Evolutionary conservation across 2,113 vertebrate species (phyloP).

Genomic region (Lanius ludovicianus): DNA sequence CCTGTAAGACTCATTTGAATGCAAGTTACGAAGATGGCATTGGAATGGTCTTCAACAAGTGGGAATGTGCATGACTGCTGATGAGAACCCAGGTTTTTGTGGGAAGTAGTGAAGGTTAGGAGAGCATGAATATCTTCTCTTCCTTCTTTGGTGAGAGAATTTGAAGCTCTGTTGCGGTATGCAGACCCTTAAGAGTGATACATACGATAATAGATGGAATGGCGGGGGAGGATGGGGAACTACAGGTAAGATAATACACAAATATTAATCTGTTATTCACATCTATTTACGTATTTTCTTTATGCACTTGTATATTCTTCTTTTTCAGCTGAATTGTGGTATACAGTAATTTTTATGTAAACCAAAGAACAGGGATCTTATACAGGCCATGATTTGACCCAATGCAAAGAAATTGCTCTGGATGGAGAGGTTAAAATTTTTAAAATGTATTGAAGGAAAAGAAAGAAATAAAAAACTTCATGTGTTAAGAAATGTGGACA

Average conservation of each 20-base stretch:
- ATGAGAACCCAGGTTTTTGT: neutral
- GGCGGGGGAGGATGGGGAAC: neutral
- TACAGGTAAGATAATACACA: neutral
- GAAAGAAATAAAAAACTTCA: neutral
- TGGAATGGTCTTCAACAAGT: neutral
- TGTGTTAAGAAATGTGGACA: neutral
- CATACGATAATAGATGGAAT: neutral
- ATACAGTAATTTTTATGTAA: neutral
- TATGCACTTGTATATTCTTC: neutral
- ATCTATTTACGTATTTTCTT: neutral
- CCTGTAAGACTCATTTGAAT: neutral
- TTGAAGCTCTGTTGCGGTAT: neutral
- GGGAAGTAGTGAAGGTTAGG: neutral
- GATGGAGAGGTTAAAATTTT: neutral
- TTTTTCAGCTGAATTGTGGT: neutral
- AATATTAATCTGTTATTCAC: neutral
- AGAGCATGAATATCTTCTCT: neutral
- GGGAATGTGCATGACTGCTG: neutral
- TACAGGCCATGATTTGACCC: neutral
- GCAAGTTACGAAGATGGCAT: neutral
- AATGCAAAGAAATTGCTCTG: neutral
- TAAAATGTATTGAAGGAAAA: neutral
- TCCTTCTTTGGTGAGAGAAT: neutral
- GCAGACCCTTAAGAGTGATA: neutral
- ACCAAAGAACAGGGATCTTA: neutral